Conservation (phyloP, 2,113 vertebrate species). For the Podocnemis expansa region DNA sequence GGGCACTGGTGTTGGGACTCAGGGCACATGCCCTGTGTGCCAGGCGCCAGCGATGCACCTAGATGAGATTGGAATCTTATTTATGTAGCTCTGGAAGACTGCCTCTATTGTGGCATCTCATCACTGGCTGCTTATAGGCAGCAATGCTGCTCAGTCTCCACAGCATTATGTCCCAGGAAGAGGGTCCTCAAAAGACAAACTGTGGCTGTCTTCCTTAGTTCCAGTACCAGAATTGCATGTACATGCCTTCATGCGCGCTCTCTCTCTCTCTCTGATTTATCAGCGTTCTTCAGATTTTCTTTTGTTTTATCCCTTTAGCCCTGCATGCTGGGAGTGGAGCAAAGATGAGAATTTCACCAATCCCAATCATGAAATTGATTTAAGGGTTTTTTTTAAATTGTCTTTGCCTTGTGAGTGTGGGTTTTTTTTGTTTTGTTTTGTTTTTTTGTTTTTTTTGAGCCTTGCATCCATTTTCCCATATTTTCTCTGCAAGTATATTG, state of each 20-base stretch:
- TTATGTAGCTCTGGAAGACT: background rate
- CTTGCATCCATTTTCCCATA: background rate
- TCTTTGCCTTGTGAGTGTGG: background rate
- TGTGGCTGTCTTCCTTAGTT: background rate
- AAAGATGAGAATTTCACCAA: background rate
- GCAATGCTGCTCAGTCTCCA: background rate
- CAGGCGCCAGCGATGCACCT: no score
- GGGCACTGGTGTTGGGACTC: no score
- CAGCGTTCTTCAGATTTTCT: background rate
- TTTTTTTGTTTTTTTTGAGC: background rate
- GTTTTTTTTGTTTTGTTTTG: background rate
- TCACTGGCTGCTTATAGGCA: background rate
- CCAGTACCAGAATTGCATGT: background rate
- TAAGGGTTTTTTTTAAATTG: background rate
- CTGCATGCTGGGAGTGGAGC: background rate
- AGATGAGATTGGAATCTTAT: accelerated
- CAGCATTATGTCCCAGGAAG: background rate
- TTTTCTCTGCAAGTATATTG: background rate
- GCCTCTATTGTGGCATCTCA: background rate
- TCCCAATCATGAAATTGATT: background rate
- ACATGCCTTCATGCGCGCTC: no score
- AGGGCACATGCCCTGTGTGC: no score
- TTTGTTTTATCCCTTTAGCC: background rate
- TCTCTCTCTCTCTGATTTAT: background rate
- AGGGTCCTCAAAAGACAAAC: background rate